phyloP scores from a whole-genome alignment of 37 sponge, comb jelly and placozoan species.

The Diacarnus erythraeanus region DNA sequence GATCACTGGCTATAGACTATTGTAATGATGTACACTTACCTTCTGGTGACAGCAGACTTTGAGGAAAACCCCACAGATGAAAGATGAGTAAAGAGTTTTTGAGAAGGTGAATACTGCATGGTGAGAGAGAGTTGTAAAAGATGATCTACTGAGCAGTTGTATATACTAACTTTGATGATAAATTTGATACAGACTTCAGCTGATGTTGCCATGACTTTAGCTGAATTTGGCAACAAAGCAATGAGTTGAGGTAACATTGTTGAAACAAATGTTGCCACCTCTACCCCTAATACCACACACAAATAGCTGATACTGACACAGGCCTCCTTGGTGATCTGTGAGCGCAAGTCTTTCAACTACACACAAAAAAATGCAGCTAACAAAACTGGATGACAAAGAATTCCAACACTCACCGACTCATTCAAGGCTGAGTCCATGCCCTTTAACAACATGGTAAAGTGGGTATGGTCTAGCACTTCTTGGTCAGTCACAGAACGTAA shows the following conservation, averaged over 20 bases:
- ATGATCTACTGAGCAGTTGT: not conserved
- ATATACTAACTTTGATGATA: slow-evolving; percentile 45
- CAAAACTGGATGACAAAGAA: not conserved
- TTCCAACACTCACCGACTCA: slow-evolving; percentile 21
- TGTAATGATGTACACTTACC: not conserved
- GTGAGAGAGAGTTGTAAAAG: not conserved
- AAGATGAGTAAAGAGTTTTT: slow-evolving; percentile 46
- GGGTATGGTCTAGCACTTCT: slow-evolving; percentile 45
- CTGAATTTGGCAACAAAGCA: slow-evolving; percentile 64
- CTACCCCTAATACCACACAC: slow-evolving; percentile 19
- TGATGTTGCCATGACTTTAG: slow-evolving; percentile 78
- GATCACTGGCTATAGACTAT: not conserved
- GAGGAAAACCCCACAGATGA: slow-evolving; percentile 30
- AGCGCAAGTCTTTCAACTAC: slow-evolving; percentile 80
- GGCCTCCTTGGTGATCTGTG: slow-evolving; percentile 73
- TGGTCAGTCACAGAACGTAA: slow-evolving; percentile 40
- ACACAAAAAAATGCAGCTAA: not conserved
- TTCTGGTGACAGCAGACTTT: slow-evolving; percentile 67
- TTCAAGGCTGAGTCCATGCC: slow-evolving; percentile 28
- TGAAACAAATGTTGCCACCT: slow-evolving; percentile 56
- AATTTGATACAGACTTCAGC: slow-evolving; percentile 64
- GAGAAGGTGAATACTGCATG: slow-evolving; percentile 46
- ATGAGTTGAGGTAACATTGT: slow-evolving; percentile 62
- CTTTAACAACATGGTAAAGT: slow-evolving; percentile 31
- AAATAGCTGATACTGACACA: slow-evolving; percentile 72